Evolutionary conservation across 2,888 invertebrate genomes (phyloP), one percentile per base, ranked within the genome.

Genomic region (Phortica magna): DNA sequence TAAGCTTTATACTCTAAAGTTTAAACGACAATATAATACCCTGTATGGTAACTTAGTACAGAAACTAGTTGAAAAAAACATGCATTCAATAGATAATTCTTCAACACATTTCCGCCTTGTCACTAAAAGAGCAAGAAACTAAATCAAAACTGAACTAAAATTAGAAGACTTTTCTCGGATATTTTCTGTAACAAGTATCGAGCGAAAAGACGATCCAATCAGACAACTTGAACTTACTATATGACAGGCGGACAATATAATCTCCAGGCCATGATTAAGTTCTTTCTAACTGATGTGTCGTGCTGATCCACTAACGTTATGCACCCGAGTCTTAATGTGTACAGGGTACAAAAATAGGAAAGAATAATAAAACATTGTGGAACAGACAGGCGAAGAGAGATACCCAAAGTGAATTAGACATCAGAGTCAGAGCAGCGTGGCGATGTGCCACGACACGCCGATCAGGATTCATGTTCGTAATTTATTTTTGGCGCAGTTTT

Each of bases 401-500:
- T 22, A 53, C 7, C 10, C 55, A 71, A 53, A 71, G 42, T 71
- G 53, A 57, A 71, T 57, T 71, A 71, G 53, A 55, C 53, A 55
- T 53, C 71, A 12, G 42, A 68, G 12, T 67, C 65, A 55, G 72
- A 14, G 31, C 39, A 77, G 77, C 81, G 79, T 77, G 79, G 78
- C 79, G 77, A 75, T 70, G 81, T 78, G 79, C 81, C 82, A 76
- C 75, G 43, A 19, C 68, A 68, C 43, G 43, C 68, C 68, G 68
- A 68, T 68, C 68, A 68, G 68, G 68, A 68, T 68, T 68, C 68
- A 68, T 68, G 68, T 68, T 14, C 19, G 82, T 81, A 82, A 84
- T 84, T 84, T 84, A 84, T 84, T 84, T 84, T 84, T 83, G 84
- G 83, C 82, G 78, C 84, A 83, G 81, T 83, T 83, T 83, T 53